Evolutionary conservation across 2,888 invertebrate genomes (phyloP), one percentile per base, ranked within the genome.

Genomic region (Lasioglossum malachurum): DNA sequence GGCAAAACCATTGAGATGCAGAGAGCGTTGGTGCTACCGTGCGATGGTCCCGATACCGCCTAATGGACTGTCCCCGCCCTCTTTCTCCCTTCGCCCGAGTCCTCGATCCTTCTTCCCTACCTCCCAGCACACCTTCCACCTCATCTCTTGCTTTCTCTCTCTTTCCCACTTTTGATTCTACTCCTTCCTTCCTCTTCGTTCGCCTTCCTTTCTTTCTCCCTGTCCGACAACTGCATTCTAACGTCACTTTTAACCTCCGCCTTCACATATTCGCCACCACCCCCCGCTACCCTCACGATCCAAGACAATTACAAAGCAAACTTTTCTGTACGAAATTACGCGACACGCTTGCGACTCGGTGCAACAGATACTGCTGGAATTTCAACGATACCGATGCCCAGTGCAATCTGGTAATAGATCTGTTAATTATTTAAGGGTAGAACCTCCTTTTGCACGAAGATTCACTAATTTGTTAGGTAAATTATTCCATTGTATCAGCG

Each of bases 21-120:
- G 95, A 94, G 94, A 95, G 92, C 94, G 94, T 94, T 76, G 94
- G 94, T 94, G 95, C 95, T 95, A 95, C 95, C 95, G 95, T 95
- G 95, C 95, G 95, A 95, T 95, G 95, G 93, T 94, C 94, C 94
- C 94, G 95, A 95, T 95, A 95, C 94, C 94, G 94, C 95, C 94
- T 95, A 95, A 95, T 95, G 95, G 95, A 95, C 95, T 94, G 93
- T 94, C 93, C 91, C 94, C 94, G 94, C 94, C 94, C 93, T 89
- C 92, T 93, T 69, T 92, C 90, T 91, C 92, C 92, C 93, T 92
- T 92, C 88, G 84, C 92, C 88, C 89, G 90, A 87, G 78, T 85
- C 83, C 88, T 77, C 86, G 87, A 88, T 87, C 90, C 89, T 88
- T 90, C 88, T 91, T 91, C 90, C 88, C 87, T 90, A 81, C 90